Percentiles rank a stretch among this genome's conserved stretches.
Conservation (phyloP, 2,113 vertebrate species). For the Ondatra zibethicus region DNA sequence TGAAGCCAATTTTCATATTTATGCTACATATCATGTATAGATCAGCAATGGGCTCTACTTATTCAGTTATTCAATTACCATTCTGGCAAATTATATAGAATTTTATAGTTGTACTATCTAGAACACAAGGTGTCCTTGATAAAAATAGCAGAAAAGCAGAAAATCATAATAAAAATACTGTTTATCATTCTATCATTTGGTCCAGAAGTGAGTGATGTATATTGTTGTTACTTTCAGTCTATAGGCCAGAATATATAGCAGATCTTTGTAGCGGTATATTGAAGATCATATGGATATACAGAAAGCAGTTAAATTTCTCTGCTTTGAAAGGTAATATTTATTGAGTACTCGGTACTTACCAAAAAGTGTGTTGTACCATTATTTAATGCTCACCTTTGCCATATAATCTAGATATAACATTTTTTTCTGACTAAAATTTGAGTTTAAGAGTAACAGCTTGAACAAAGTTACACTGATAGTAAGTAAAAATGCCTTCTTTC, state of each 20-base stretch:
- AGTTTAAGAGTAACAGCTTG: neutral
- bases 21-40: neutral
- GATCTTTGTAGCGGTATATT: neutral
- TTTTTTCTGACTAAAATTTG: neutral
- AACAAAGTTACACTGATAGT: neutral
- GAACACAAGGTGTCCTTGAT: neutral
- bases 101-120: neutral
- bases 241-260: neutral
- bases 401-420: neutral
- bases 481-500: neutral
- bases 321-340: neutral
- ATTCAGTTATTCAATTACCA: neutral
- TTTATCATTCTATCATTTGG: neutral
- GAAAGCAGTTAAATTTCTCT: slow-evolving; percentile 16
- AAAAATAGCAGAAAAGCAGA: neutral
- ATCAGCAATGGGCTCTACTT: neutral
- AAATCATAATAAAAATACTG: neutral
- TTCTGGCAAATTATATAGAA: neutral
- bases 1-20: neutral
- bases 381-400: neutral
- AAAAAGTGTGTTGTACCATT: neutral
- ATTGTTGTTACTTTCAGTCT: neutral
- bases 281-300: neutral
- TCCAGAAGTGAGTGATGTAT: neutral
- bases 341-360: neutral